Evolutionary conservation across 2,888 invertebrate genomes (phyloP).

Genomic region (Acrobasis suavella): DNA sequence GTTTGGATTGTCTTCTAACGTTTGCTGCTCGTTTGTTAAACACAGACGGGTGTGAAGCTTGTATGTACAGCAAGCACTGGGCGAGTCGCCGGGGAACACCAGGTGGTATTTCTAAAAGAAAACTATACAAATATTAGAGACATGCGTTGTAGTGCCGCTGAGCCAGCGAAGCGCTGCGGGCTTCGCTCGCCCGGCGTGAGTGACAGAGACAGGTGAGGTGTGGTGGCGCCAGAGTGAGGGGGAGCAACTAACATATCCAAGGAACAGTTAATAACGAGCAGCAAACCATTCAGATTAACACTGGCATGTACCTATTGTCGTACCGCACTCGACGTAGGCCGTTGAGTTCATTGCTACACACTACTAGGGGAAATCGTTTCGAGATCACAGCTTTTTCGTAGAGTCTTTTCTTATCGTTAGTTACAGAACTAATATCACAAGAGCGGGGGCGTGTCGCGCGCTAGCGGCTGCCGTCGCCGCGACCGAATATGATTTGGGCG

Average conservation of each 20-base stretch:
- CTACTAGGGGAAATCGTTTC: slow-evolving; percentile 67
- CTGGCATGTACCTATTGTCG: slow-evolving; percentile 73
- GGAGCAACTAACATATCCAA: slow-evolving; percentile 64
- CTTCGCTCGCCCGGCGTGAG: slow-evolving; percentile 12
- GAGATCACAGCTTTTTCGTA: slow-evolving; percentile 73
- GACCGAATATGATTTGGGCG: slow-evolving; percentile 87
- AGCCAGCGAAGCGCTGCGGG: slow-evolving; percentile 1
- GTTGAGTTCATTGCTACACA: slow-evolving; percentile 58
- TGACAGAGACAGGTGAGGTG: slow-evolving; percentile 45
- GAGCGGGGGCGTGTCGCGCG: slow-evolving; percentile 63
- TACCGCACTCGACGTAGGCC: slow-evolving; percentile 53
- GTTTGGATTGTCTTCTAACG: slow-evolving; percentile 33
- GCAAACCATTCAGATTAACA: slow-evolving; percentile 78
- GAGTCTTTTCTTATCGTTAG: slow-evolving; percentile 71
- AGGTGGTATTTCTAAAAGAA: slow-evolving; percentile 72
- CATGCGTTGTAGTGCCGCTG: slow-evolving; percentile 55
- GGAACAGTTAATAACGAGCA: slow-evolving; percentile 78
- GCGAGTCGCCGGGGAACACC: slow-evolving; percentile 45
- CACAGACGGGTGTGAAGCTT: slow-evolving; percentile 34
- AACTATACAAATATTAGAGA: slow-evolving; percentile 66
- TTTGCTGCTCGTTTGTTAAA: slow-evolving; percentile 65
- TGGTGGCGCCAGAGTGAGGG: slow-evolving; percentile 53
- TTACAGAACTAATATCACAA: slow-evolving; percentile 62
- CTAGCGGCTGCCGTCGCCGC: slow-evolving; percentile 83
- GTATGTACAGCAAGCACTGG: slow-evolving; percentile 35